These are phyloP conservation scores for Drosophila sucinea DNA, from an alignment of 1,140 invertebrate genomes.

Conservation along the genomic window DNA sequence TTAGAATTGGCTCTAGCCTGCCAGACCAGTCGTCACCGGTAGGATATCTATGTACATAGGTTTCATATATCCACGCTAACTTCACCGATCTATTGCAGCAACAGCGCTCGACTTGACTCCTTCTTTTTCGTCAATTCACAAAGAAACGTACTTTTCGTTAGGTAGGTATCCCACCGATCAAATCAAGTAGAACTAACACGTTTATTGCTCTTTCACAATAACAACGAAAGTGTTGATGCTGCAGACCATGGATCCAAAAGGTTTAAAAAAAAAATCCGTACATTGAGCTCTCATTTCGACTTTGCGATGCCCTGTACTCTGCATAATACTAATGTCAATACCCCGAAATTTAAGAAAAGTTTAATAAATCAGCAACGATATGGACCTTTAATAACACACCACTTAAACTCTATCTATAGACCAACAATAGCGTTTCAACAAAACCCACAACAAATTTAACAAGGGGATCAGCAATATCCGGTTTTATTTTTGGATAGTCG, in stretches of 20 bases:
- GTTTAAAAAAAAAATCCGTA: neutral
- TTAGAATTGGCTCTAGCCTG: slow-evolving; percentile 6
- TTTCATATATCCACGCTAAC: neutral
- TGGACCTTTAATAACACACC: too few relatives aligned
- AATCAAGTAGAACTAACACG: slow-evolving; percentile 12
- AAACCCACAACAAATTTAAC: too few relatives aligned
- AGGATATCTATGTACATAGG: neutral
- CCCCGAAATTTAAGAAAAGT: too few relatives aligned
- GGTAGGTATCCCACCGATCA: neutral
- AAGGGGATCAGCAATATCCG: too few relatives aligned
- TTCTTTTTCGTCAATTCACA: neutral
- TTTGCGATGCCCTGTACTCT: neutral
- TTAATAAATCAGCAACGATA: too few relatives aligned
- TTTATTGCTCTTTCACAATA: slow-evolving; percentile 2
- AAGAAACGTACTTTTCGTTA: neutral
- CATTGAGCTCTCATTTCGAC: neutral
- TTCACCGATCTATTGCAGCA: neutral
- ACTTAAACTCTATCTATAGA: too few relatives aligned
- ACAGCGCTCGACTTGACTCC: too few relatives aligned
- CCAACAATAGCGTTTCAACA: too few relatives aligned
- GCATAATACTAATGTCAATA: too few relatives aligned
- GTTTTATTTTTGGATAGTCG: too few relatives aligned
- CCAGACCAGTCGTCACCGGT: slow-evolving; percentile 18
- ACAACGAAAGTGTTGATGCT: slow-evolving; percentile 1
- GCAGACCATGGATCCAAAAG: neutral